Evolutionary conservation across 2,888 invertebrate genomes (phyloP).

Genomic region (Embidobia sp.): DNA sequence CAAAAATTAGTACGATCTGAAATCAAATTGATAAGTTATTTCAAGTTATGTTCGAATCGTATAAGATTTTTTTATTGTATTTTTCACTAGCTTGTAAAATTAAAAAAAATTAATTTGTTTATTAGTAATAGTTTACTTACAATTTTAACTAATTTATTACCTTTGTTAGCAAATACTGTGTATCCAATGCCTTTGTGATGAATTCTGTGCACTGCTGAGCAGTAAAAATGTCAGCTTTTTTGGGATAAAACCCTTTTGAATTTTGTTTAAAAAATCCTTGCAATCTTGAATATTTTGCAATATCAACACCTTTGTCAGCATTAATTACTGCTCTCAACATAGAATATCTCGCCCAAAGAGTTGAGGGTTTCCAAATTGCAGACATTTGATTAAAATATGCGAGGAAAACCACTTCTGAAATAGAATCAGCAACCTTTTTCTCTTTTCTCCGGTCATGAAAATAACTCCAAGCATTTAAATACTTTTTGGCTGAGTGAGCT

Average conservation of each 20-base stretch:
- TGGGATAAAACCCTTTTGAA: not conserved
- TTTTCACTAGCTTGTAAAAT: too few species aligned
- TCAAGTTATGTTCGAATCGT: too few species aligned
- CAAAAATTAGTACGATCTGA: constrained; percentile 24
- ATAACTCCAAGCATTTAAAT: constrained; percentile 8
- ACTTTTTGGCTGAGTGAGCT: not conserved
- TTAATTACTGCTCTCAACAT: not conserved
- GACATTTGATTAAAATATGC: constrained; percentile 12
- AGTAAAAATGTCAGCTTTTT: not conserved
- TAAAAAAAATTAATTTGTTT: not conserved
- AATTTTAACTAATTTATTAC: too few species aligned
- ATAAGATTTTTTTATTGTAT: too few species aligned
- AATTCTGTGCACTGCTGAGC: not conserved
- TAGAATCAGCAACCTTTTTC: constrained; percentile 1
- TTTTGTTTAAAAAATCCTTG: constrained; percentile 1
- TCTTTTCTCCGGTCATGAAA: constrained; percentile 10
- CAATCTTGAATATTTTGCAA: not conserved
- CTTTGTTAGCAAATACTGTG: not conserved
- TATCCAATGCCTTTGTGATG: not conserved
- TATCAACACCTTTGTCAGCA: not conserved
- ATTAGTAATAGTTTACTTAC: constrained; percentile 1
- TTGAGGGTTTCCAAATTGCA: not conserved
- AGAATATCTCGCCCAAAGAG: not conserved
- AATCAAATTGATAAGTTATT: not conserved
- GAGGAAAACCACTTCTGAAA: constrained; percentile 9